phyloP scores from a whole-genome alignment of 2,888 invertebrate genomes.

The Trisateles emortualis region DNA sequence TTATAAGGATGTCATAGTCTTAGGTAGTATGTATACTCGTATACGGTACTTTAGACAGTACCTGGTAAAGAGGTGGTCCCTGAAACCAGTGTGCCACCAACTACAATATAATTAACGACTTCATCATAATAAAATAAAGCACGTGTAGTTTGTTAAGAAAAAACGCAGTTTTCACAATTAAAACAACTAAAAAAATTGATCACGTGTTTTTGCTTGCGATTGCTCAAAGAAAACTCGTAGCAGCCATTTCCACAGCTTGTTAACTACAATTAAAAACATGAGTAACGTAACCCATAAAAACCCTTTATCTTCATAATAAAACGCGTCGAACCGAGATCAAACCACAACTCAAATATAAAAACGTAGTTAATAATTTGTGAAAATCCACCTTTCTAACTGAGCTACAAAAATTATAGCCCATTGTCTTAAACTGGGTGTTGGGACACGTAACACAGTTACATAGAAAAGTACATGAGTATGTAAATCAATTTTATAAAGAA shows the following conservation, averaged over 20 bases:
- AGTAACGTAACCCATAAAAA: slow-evolving; percentile 2
- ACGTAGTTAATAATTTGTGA: slow-evolving; percentile 25
- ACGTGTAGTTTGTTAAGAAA: too few species aligned
- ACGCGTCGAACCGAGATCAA: background rate
- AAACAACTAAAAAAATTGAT: too few species aligned
- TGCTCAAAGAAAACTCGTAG: too few species aligned
- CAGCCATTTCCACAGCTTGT: background rate
- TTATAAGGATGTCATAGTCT: too few species aligned
- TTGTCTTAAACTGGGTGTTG: slow-evolving; percentile 36
- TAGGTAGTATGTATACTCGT: too few species aligned
- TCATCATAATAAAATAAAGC: too few species aligned
- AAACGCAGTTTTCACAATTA: too few species aligned
- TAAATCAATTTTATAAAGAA: slow-evolving; percentile 62
- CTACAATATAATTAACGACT: too few species aligned
- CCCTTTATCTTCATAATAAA: background rate
- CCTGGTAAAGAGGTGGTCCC: too few species aligned
- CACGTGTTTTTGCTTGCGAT: too few species aligned
- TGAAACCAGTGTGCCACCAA: too few species aligned
- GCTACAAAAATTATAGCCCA: slow-evolving; percentile 32
- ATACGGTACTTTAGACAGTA: too few species aligned
- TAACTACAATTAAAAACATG: slow-evolving; percentile 3
- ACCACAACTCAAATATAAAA: slow-evolving; percentile 19
- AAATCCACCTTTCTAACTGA: slow-evolving; percentile 21
- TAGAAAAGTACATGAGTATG: slow-evolving; percentile 46
- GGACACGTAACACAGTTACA: slow-evolving; percentile 43